These are phyloP conservation scores for Aix galericulata DNA, from an alignment of 2,113 vertebrate species.

Conservation along the genomic window DNA sequence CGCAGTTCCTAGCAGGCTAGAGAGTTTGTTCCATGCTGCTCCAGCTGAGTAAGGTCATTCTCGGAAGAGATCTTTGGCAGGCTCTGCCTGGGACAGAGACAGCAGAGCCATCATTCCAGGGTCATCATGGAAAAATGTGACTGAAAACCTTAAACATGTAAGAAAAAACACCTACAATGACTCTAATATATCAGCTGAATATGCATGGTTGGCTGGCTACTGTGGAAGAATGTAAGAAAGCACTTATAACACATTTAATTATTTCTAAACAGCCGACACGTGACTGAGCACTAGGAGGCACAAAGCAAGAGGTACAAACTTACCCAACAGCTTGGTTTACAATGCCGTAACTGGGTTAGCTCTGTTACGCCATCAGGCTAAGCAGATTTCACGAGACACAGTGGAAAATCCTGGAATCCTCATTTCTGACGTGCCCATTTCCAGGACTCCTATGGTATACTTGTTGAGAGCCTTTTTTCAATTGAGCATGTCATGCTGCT, in stretches of 20 bases:
- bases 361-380: background rate
- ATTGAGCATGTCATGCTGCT: accelerated
- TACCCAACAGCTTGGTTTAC: background rate
- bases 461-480: background rate
- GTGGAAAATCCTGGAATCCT: background rate
- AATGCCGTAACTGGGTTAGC: background rate
- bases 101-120: background rate
- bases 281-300: conserved; percentile 5
- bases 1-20: conserved; percentile 22
- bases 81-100: background rate
- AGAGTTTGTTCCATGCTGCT: conserved; percentile 36
- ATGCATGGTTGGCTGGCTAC: background rate
- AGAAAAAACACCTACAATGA: background rate
- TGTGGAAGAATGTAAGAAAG: background rate
- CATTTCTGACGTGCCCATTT: background rate
- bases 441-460: background rate
- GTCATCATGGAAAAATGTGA: background rate
- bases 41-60: conserved; percentile 11
- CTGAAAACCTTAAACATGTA: background rate
- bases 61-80: conserved; percentile 51
- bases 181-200: background rate
- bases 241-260: background rate
- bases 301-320: conserved; percentile 25
- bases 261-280: background rate
- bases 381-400: background rate